Base-by-base conservation (phyloP, 1,140 invertebrate genomes). In the Drosophila baimaii region DNA sequence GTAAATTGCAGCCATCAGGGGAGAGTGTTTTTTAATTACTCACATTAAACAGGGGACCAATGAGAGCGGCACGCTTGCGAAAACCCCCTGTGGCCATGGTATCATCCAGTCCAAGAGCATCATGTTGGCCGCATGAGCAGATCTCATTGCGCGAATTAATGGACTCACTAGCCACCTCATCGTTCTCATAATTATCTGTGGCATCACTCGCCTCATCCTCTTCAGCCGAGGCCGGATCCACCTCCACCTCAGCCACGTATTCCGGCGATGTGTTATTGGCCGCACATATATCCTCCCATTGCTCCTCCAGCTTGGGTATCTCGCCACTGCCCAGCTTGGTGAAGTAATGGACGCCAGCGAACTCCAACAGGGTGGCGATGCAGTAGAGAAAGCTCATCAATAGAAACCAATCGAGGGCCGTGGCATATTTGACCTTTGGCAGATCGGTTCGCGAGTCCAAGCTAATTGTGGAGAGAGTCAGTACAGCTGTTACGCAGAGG, bases 341-440 rank as follows among this genome's bases (percentile, higher is more conserved):
- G 83, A 98, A 98, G 91, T 98, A 98, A 93, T 98, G 98, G 0
- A 99, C 98, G 1, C 96, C 96, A 6, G 98, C 98, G 81, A 98
- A 99, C 92, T 99, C 97, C 6, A 98, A 92, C 4, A 99, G 93
- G 0, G 98, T 98, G 0, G 97, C 97, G 73, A 98, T 98, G 84
- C 97, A 98, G 90, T 98, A 99, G 27, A 97, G 95, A 90, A 99
- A 98, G 88, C 97, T 98, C 95, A 98, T 97, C 33, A 98, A 93
- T 10, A 98, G 94, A 92, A 98, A 99, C 95, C 97, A 97, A 92
- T 98, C 97, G 1, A 98, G 92, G 1, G 97, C 97, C 4, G 97
- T 98, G 8, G 97, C 97, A 85, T 98, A 98, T 59, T 96, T 95
- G 1, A 98, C 97, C 93, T 98, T 97, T 0, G 98, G 98, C 25